These are phyloP conservation scores for Anarrhichthys ocellatus DNA, from an alignment of 2,113 vertebrate species.

Conservation along the genomic window DNA sequence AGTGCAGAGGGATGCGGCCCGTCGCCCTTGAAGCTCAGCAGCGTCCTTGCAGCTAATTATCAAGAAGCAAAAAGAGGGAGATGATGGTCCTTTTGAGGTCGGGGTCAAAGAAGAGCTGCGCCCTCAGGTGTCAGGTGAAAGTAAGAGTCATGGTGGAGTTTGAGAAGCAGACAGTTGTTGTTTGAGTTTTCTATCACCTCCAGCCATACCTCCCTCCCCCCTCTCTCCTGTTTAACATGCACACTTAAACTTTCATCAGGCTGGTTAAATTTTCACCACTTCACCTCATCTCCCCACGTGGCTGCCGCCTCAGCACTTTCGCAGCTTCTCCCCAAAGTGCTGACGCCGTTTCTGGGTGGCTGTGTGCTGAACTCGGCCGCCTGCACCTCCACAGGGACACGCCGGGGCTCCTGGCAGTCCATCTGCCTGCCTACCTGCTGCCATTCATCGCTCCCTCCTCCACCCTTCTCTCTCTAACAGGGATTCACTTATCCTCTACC, in stretches of 20 bases:
- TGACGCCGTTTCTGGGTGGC: constrained; percentile 46
- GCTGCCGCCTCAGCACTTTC: constrained; percentile 71
- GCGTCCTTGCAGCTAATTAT: constrained; percentile 57
- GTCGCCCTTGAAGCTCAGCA: constrained; percentile 46
- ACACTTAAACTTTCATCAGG: constrained; percentile 76
- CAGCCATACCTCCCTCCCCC: constrained; percentile 7
- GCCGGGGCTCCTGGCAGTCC: constrained; percentile 48
- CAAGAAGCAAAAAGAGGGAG: constrained; percentile 33
- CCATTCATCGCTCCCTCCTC: constrained; percentile 23
- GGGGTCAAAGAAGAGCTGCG: constrained; percentile 37
- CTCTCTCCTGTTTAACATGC: constrained; percentile 71
- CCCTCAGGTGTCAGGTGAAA: constrained; percentile 41
- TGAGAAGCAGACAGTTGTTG: constrained; percentile 8
- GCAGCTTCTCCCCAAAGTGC: constrained; percentile 63
- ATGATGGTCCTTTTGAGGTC: constrained; percentile 36
- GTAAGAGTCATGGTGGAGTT: constrained; percentile 20
- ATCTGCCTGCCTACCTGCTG: constrained; percentile 52
- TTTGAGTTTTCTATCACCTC: constrained; percentile 20
- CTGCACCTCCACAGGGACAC: constrained; percentile 43
- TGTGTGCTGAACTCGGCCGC: constrained; percentile 52
- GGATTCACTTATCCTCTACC: constrained; percentile 4
- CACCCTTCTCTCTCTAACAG: constrained; percentile 3
- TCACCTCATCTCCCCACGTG: constrained; percentile 55
- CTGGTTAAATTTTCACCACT: constrained; percentile 75
- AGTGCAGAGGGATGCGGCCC: constrained; percentile 43